Percentiles rank a stretch among this genome's conserved stretches.
Evolutionary conservation across 2,113 vertebrate species (phyloP).

Genomic region (Brachypodius melanocephalos): DNA sequence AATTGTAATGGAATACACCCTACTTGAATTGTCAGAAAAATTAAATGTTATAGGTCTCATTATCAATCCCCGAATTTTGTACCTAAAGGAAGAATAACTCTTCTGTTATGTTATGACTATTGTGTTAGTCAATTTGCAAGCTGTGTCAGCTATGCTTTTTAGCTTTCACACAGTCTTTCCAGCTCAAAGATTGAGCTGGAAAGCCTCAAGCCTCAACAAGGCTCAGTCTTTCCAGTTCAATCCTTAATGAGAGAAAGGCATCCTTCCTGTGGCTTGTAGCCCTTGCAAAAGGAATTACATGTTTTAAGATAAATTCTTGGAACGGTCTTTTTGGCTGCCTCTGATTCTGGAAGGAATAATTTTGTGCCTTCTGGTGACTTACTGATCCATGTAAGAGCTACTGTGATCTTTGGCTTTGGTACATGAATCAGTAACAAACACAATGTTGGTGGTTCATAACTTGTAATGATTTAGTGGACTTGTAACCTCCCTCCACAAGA

Average conservation of each 20-base stretch:
- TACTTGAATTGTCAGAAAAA: not conserved
- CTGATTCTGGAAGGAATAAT: not conserved
- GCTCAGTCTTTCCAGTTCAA: not conserved
- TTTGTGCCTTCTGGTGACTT: not conserved
- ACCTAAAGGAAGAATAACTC: not conserved
- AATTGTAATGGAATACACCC: not conserved
- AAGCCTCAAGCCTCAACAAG: too few relatives aligned
- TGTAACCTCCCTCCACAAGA: not conserved
- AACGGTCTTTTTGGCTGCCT: not conserved
- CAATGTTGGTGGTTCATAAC: accelerated
- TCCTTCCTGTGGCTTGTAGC: not conserved
- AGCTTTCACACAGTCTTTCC: not conserved
- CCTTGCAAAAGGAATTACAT: not conserved
- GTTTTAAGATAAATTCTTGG: not conserved
- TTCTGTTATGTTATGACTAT: not conserved
- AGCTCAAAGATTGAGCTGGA: not conserved
- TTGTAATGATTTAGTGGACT: not conserved
- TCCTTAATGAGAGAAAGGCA: not conserved
- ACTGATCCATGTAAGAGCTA: not conserved
- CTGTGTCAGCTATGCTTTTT: not conserved
- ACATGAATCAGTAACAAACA: not conserved
- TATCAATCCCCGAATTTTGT: not conserved
- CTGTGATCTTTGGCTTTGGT: not conserved
- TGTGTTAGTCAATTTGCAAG: not conserved
- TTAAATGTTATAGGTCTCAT: not conserved